phyloP scores from a whole-genome alignment of 2,797 vertebrate species.

The Leuciscus waleckii region DNA sequence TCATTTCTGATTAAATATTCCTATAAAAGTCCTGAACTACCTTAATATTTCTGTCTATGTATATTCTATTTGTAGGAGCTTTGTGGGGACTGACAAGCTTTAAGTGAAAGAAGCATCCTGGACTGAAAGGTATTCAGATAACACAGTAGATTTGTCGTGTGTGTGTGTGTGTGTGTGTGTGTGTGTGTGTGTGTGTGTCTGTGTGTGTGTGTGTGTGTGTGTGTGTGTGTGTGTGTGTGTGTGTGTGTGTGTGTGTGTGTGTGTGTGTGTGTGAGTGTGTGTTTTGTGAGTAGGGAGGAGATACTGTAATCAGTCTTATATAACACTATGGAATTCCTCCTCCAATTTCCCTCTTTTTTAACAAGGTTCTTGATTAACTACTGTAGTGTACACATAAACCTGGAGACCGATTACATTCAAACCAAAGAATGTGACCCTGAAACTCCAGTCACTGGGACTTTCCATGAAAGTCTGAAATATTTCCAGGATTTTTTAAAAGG shows the following conservation, averaged over 20 bases:
- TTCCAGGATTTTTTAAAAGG: constrained; percentile 33
- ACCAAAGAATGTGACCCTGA: constrained; percentile 39
- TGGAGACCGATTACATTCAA: constrained; percentile 18
- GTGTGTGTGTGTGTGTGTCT: background rate
- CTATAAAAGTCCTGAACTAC: background rate
- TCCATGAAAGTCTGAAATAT: constrained; percentile 20
- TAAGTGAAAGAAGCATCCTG: background rate
- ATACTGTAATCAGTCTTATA: constrained; percentile 33
- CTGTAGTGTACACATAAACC: background rate
- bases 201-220: background rate
- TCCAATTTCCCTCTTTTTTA: background rate
- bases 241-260: background rate
- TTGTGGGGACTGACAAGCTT: background rate
- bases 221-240: background rate
- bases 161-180: background rate
- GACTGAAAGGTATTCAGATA: background rate
- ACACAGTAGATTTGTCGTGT: background rate
- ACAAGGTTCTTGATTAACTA: constrained; percentile 32
- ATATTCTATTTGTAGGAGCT: background rate
- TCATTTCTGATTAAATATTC: background rate
- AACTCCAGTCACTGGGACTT: constrained; percentile 22
- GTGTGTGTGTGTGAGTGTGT: background rate
- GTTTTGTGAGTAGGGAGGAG: background rate
- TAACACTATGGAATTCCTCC: constrained; percentile 17
- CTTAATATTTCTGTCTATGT: background rate